Percentiles rank a stretch among this genome's conserved stretches.
phyloP scores from a whole-genome alignment of 2,888 invertebrate species.

The Lycophotia porphyrea region DNA sequence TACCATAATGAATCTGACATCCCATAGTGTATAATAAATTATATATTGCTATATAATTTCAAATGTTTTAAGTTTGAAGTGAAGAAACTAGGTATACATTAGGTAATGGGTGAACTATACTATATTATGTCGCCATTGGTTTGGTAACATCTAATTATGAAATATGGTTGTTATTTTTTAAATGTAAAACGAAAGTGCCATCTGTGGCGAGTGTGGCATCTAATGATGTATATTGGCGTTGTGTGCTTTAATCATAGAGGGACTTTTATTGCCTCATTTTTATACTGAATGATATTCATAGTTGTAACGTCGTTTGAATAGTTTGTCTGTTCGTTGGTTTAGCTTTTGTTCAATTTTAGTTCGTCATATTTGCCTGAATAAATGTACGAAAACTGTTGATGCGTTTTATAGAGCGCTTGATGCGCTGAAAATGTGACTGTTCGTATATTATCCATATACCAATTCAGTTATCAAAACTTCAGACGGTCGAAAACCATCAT shows the following conservation, averaged over 20 bases:
- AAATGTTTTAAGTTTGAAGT: slow-evolving; percentile 48
- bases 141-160: slow-evolving; percentile 60
- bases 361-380: not conserved
- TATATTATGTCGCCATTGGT: slow-evolving; percentile 50
- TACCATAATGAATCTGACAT: slow-evolving; percentile 59
- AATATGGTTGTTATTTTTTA: slow-evolving; percentile 49
- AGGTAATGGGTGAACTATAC: slow-evolving; percentile 59
- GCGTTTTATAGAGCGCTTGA: not conserved
- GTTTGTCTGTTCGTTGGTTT: not conserved
- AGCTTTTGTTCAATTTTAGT: not conserved
- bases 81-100: slow-evolving; percentile 58
- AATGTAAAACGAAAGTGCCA: slow-evolving; percentile 52
- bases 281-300: slow-evolving; percentile 8
- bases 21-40: slow-evolving; percentile 63
- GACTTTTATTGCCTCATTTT: slow-evolving; percentile 23
- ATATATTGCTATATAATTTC: slow-evolving; percentile 62
- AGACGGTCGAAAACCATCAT: too few relatives aligned
- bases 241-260: slow-evolving; percentile 12
- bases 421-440: not conserved
- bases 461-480: not conserved
- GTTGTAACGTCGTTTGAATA: not conserved
- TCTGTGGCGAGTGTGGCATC: slow-evolving; percentile 18
- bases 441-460: not conserved
- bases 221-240: slow-evolving; percentile 44
- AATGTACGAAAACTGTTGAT: not conserved